phyloP scores from a whole-genome alignment of 2,888 invertebrate genomes.

The Alloplasta piceator region DNA sequence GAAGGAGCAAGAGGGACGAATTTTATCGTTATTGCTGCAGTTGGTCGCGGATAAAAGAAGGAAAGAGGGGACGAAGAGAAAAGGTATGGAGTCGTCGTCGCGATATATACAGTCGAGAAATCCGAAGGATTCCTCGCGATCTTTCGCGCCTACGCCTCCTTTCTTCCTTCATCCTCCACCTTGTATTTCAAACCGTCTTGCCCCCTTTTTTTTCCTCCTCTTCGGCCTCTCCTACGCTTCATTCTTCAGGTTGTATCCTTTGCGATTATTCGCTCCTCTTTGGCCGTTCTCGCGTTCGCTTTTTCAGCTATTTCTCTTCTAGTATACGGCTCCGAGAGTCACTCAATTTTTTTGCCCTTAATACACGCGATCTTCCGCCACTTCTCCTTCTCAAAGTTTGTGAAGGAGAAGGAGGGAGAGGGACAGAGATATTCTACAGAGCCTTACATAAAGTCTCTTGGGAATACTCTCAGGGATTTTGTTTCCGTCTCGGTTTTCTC shows the following conservation, averaged over 20 bases:
- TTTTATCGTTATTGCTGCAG: conserved; percentile 76
- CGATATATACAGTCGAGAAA: conserved; percentile 12
- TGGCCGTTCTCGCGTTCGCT: conserved; percentile 17
- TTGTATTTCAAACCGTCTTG: conserved; percentile 6
- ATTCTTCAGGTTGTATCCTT: background rate
- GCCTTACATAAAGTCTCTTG: conserved; percentile 42
- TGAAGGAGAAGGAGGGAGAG: conserved; percentile 7
- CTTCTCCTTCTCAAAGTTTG: background rate
- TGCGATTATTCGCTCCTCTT: conserved; percentile 30
- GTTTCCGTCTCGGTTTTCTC: conserved; percentile 49
- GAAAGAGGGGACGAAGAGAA: conserved; percentile 38
- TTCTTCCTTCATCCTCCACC: conserved; percentile 3
- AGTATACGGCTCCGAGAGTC: background rate
- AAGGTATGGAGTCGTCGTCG: conserved; percentile 17
- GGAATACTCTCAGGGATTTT: conserved; percentile 53
- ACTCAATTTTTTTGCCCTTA: conserved; percentile 20
- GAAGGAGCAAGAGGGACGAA: conserved; percentile 46
- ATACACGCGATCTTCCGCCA: conserved; percentile 35
- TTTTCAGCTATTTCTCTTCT: conserved; percentile 17
- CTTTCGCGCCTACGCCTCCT: conserved; percentile 51
- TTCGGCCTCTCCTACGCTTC: conserved; percentile 20
- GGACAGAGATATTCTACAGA: conserved; percentile 17
- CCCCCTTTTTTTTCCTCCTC: conserved; percentile 19
- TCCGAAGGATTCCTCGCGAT: conserved; percentile 55
- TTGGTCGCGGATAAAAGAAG: conserved; percentile 20